These are phyloP conservation scores for Crotalus horridus DNA, from an alignment of 2,113 vertebrate genomes.

Conservation along the genomic window DNA sequence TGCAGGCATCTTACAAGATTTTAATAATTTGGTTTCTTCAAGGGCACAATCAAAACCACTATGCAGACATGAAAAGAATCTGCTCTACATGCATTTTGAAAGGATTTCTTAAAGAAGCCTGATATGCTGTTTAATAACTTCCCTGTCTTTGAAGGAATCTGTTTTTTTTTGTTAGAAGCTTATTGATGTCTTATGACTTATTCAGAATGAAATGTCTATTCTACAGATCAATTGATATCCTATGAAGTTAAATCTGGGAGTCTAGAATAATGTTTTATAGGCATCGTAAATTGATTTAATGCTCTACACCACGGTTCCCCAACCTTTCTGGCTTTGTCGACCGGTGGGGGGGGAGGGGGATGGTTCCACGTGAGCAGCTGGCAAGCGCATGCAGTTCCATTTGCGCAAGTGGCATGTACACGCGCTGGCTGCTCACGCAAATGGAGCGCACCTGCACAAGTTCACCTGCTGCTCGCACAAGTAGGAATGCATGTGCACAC, in stretches of 20 bases:
- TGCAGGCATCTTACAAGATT: not conserved
- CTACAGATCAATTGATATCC: not conserved
- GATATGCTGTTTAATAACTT: not conserved
- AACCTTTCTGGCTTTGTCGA: not conserved
- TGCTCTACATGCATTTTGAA: not conserved
- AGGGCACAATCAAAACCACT: not conserved
- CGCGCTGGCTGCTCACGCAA: not conserved
- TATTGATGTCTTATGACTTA: not conserved
- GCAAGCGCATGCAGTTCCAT: not conserved
- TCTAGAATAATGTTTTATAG: not conserved
- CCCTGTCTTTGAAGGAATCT: not conserved
- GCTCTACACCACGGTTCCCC: not conserved
- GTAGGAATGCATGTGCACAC: not conserved
- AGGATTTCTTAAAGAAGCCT: not conserved
- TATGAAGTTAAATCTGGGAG: not conserved
- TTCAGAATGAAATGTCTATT: not conserved
- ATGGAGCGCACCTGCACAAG: not conserved
- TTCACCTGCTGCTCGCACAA: not conserved
- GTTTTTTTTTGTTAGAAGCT: not conserved
- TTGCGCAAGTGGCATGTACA: accelerated
- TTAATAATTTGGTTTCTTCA: not conserved
- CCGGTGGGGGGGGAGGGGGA: not conserved
- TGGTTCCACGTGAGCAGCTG: not conserved
- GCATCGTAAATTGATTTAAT: not conserved
- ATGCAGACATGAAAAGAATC: not conserved